Percentiles rank a stretch among this genome's conserved stretches.
These are phyloP conservation scores for Pseudachorutes palmiensis DNA, from an alignment of 1,140 invertebrate genomes.

Conservation along the genomic window DNA sequence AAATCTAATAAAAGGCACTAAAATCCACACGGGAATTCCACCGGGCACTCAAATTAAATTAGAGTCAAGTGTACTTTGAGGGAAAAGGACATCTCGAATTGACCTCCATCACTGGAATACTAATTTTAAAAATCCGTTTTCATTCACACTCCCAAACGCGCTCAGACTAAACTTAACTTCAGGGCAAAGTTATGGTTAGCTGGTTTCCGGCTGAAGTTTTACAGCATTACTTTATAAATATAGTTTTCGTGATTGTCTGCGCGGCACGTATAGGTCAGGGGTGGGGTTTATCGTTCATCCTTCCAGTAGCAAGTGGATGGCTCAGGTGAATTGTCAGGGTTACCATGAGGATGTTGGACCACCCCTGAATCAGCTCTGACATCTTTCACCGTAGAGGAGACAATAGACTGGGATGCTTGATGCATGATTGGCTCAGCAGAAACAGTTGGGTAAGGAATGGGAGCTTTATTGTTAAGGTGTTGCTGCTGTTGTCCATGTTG, in stretches of 20 bases:
- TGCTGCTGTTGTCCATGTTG: neutral
- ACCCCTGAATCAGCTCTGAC: neutral
- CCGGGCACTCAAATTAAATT: neutral
- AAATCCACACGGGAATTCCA: neutral
- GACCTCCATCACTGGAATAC: neutral
- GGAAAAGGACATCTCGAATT: neutral
- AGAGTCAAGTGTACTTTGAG: neutral
- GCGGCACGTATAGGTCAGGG: neutral
- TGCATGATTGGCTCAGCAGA: neutral
- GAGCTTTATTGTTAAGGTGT: neutral
- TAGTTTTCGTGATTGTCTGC: neutral
- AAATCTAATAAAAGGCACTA: slow-evolving; percentile 5
- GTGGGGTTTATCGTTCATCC: neutral
- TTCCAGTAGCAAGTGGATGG: slow-evolving; percentile 6
- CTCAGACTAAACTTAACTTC: neutral
- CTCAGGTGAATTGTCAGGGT: neutral
- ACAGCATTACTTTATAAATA: neutral
- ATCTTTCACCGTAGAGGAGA: slow-evolving; percentile 5
- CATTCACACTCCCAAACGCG: too few species aligned
- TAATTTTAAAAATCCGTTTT: neutral
- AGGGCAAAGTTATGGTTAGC: neutral
- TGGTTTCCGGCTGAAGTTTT: neutral
- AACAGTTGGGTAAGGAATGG: too few species aligned
- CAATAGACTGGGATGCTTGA: neutral
- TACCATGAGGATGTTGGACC: neutral